Conservation (phyloP, 2,888 invertebrate genomes). For the Julus scanicus region DNA sequence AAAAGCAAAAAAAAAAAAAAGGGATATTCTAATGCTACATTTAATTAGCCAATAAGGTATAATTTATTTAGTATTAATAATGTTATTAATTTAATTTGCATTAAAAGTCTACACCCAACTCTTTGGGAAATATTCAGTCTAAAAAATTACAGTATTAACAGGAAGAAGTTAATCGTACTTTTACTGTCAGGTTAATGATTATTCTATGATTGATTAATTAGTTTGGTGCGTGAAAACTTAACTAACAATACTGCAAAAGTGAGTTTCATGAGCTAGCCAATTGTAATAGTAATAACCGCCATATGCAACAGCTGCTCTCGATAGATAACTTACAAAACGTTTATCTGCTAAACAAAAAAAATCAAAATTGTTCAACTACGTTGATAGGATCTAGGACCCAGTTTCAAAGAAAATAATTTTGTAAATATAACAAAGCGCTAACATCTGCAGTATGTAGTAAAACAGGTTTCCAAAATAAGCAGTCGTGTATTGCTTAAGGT, state of each 20-base stretch:
- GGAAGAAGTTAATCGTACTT: background rate
- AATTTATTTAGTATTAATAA: too few relatives aligned
- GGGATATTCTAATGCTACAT: background rate
- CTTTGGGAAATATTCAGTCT: background rate
- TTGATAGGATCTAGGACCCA: background rate
- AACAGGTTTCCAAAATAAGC: background rate
- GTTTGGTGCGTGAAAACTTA: background rate
- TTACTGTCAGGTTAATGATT: background rate
- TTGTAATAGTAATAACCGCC: background rate
- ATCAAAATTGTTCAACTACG: background rate
- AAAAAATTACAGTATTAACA: background rate
- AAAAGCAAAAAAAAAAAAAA: too few relatives aligned
- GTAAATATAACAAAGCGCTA: background rate
- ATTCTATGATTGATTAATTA: conserved; percentile 3
- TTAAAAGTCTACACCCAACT: background rate
- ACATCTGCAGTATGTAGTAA: background rate
- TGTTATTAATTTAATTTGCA: background rate
- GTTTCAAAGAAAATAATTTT: background rate
- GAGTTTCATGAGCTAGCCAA: background rate
- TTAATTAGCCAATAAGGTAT: too few relatives aligned
- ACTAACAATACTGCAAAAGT: background rate
- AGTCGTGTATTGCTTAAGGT: background rate
- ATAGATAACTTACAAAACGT: background rate
- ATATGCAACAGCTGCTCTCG: background rate
- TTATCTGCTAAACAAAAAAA: background rate